Percentiles rank a stretch among this genome's conserved stretches.
These are phyloP conservation scores for Ornithorhynchus anatinus DNA, from an alignment of 2,113 vertebrate genomes.

Conservation along the genomic window DNA sequence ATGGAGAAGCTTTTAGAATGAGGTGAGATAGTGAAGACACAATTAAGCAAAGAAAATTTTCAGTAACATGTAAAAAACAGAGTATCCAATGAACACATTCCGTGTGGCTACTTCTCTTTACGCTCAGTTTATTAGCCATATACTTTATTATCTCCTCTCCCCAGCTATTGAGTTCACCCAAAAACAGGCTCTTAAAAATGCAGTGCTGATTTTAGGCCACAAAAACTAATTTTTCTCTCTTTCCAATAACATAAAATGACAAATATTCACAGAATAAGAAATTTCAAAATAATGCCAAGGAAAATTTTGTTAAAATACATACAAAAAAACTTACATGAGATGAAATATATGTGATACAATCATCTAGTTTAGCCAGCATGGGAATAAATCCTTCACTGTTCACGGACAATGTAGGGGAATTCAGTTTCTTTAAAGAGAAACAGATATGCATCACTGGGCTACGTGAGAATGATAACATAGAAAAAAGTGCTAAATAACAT, in stretches of 20 bases:
- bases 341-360: slow-evolving; percentile 95
- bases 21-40: background rate
- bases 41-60: background rate
- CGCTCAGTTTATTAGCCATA: no score
- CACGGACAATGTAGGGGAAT: slow-evolving; percentile 91
- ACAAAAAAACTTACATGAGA: slow-evolving; percentile 85
- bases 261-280: background rate
- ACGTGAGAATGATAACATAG: background rate
- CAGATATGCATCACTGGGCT: background rate
- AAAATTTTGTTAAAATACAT: slow-evolving; percentile 23
- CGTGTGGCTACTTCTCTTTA: no score
- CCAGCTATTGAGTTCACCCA: no score
- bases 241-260: no score
- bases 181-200: no score
- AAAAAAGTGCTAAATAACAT: slow-evolving; percentile 3
- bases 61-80: background rate
- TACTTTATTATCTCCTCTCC: no score
- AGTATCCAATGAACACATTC: background rate
- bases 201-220: no score
- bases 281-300: background rate
- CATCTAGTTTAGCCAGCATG: slow-evolving; percentile 94
- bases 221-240: no score
- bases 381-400: slow-evolving; percentile 98
- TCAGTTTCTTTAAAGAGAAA: slow-evolving; percentile 85
- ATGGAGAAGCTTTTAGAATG: slow-evolving; percentile 29